phyloP scores from a whole-genome alignment of 2,888 invertebrate genomes.

The Argynnis bischoffii region DNA sequence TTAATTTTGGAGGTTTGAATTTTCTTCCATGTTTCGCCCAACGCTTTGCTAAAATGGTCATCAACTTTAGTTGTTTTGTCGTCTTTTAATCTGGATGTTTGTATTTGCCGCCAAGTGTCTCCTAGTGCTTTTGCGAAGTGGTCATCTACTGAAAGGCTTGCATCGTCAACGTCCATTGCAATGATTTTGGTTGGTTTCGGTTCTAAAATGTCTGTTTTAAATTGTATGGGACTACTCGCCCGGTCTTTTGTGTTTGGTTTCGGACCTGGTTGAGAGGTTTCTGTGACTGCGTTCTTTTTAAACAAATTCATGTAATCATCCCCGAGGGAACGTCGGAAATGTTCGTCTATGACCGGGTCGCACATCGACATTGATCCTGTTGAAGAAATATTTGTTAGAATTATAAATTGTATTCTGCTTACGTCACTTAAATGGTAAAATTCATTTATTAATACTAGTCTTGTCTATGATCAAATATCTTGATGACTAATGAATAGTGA shows the following conservation, averaged over 20 bases:
- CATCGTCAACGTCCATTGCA: constrained; percentile 83
- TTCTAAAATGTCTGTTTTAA: constrained; percentile 61
- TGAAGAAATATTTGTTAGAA: constrained; percentile 2
- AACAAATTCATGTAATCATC: constrained; percentile 89
- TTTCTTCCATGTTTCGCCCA: constrained; percentile 92
- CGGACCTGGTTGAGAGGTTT: constrained; percentile 54
- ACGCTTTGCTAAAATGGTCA: constrained; percentile 95
- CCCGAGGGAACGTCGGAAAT: constrained; percentile 95
- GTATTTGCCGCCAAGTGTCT: constrained; percentile 91
- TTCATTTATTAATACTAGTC: too few relatives aligned
- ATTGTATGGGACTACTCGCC: constrained; percentile 76
- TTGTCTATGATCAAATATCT: too few relatives aligned
- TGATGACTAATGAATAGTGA: too few relatives aligned
- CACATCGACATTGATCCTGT: constrained; percentile 88
- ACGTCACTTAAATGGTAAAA: not conserved
- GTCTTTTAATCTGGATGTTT: constrained; percentile 83
- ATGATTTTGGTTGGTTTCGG: constrained; percentile 70
- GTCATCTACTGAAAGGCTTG: constrained; percentile 90
- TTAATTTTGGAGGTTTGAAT: constrained; percentile 84
- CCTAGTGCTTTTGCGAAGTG: constrained; percentile 95
- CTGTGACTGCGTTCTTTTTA: constrained; percentile 75
- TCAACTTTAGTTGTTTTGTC: constrained; percentile 76
- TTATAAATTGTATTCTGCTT: constrained; percentile 4
- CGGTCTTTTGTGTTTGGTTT: constrained; percentile 77
- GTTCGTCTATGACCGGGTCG: constrained; percentile 97